phyloP scores from a whole-genome alignment of 2,888 invertebrate species.

The Himalopsyche japonica region DNA sequence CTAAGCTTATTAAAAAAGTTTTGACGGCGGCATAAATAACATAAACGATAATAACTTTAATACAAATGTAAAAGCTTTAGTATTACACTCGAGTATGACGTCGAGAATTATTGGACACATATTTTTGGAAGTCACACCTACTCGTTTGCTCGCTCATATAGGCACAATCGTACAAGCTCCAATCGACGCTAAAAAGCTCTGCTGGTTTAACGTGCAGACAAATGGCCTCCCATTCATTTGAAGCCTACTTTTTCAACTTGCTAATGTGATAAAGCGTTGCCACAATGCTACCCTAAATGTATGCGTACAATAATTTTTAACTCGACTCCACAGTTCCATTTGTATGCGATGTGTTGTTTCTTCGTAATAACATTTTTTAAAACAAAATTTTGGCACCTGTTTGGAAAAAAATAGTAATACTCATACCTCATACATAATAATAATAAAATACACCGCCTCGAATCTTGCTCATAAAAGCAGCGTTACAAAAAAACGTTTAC shows the following conservation, averaged over 20 bases:
- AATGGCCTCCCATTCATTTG: neutral
- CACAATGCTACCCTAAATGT: neutral
- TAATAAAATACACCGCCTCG: too few relatives aligned
- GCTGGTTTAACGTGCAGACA: neutral
- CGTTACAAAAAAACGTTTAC: too few relatives aligned
- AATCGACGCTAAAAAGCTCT: neutral
- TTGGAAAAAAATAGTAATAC: too few relatives aligned
- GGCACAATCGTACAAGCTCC: neutral
- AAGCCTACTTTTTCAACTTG: neutral
- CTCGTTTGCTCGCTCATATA: neutral
- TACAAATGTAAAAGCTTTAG: neutral
- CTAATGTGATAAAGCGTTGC: neutral
- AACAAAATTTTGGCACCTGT: too few relatives aligned
- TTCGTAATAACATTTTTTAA: too few relatives aligned
- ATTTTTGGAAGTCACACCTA: neutral
- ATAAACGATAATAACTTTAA: neutral
- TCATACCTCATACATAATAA: too few relatives aligned
- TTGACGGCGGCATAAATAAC: too few relatives aligned
- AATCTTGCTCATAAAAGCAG: too few relatives aligned
- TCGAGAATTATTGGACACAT: neutral
- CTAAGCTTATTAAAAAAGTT: too few relatives aligned
- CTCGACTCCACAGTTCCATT: neutral
- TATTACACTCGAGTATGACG: neutral
- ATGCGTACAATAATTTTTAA: neutral
- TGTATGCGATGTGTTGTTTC: neutral